These are phyloP conservation scores for Microcebus jonahi DNA, from an alignment of 2,113 vertebrate species.

Conservation along the genomic window DNA sequence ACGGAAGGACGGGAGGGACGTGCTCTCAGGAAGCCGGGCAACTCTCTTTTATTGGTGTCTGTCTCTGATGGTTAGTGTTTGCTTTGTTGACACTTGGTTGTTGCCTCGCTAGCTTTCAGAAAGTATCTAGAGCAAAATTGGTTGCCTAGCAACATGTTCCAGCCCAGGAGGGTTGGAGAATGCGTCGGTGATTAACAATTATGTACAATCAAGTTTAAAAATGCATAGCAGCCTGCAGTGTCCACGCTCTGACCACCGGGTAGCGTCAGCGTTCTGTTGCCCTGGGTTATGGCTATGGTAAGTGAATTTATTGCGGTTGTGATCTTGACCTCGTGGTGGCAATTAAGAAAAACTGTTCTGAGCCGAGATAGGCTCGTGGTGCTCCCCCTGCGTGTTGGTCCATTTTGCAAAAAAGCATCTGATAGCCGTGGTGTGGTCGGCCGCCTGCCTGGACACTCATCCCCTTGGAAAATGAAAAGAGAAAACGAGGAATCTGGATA, in stretches of 20 bases:
- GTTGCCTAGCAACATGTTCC: conserved; percentile 79
- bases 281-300: background rate
- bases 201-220: conserved; percentile 78
- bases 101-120: conserved; percentile 61
- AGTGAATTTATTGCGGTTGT: background rate
- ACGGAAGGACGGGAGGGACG: background rate
- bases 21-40: background rate
- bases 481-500: background rate
- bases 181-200: conserved; percentile 84
- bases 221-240: conserved; percentile 37
- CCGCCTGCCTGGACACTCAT: background rate
- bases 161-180: conserved; percentile 59
- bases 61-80: background rate
- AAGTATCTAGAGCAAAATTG: conserved; percentile 71
- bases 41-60: background rate
- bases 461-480: background rate
- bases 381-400: background rate
- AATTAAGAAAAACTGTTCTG: background rate
- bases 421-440: background rate
- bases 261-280: background rate
- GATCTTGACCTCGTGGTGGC: background rate
- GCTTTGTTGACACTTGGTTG: conserved; percentile 68
- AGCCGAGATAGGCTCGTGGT: background rate
- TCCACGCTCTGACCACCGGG: background rate
- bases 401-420: background rate